These are phyloP conservation scores for Alouatta palliata DNA, from an alignment of 2,113 vertebrate species.

Conservation along the genomic window DNA sequence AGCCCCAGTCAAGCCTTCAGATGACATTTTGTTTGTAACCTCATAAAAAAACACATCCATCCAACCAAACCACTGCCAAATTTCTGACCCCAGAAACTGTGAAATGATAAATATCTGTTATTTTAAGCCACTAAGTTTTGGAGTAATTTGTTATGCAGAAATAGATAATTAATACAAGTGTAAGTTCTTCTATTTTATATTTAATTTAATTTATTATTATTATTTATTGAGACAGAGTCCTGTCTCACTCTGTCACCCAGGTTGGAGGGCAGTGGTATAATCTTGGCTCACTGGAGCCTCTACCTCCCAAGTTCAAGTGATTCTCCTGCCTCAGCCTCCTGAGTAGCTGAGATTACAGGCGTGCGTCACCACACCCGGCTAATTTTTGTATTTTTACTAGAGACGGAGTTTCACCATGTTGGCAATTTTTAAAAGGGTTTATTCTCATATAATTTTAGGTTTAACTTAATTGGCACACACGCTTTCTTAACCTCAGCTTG, in stretches of 20 bases:
- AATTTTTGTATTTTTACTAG: neutral
- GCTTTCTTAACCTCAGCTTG: neutral
- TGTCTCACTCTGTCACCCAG: neutral
- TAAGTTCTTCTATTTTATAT: neutral
- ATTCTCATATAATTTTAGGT: no score
- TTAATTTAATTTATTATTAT: no score
- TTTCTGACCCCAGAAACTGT: neutral
- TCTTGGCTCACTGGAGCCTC: neutral
- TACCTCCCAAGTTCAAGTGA: neutral
- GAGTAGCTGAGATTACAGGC: neutral
- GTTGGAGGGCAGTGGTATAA: neutral
- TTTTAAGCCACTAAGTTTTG: neutral
- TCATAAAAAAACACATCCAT: neutral
- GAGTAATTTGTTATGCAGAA: neutral
- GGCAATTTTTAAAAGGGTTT: no score
- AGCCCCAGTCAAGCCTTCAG: neutral
- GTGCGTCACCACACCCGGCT: accelerated
- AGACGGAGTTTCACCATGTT: neutral
- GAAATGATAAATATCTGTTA: neutral
- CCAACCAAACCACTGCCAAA: neutral
- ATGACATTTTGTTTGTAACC: no score
- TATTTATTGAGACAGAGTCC: neutral
- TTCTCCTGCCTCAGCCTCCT: neutral
- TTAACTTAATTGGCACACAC: neutral
- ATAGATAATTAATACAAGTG: neutral